phyloP scores from a whole-genome alignment of 2,797 vertebrate species.

The Craterocephalus amniculus region DNA sequence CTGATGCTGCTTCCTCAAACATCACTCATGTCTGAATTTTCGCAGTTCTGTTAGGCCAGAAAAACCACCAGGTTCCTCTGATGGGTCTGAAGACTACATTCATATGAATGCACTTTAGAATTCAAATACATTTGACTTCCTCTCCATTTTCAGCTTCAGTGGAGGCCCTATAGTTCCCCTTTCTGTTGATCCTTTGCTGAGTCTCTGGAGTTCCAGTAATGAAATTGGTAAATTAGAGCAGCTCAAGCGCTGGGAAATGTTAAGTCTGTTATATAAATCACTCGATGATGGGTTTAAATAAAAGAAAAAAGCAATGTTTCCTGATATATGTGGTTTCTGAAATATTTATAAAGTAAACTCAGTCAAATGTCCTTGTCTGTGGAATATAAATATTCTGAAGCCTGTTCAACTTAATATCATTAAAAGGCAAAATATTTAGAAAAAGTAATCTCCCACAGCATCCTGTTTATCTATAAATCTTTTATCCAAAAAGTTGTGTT shows the following conservation, averaged over 20 bases:
- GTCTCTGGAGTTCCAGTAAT: conserved; percentile 31
- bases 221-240: not conserved
- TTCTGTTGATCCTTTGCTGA: conserved; percentile 6
- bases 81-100: conserved; percentile 4
- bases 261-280: no score
- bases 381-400: conserved; percentile 11
- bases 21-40: conserved; percentile 2
- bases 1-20: conserved; percentile 12
- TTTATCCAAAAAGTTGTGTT: no score
- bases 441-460: conserved; percentile 8
- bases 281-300: not conserved
- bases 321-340: not conserved
- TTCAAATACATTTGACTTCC: not conserved
- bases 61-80: conserved; percentile 16
- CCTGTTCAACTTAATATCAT: conserved; percentile 19
- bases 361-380: conserved; percentile 8
- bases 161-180: conserved; percentile 31
- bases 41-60: conserved; percentile 12
- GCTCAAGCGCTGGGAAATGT: conserved; percentile 24
- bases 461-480: no score
- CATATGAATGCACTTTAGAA: no score
- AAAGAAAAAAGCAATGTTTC: not conserved
- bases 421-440: not conserved
- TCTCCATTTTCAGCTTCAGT: conserved; percentile 1
- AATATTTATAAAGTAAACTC: conserved; percentile 9